Base-by-base conservation (phyloP, 2,797 vertebrate species). In the Ptychobarbus kaznakovi region DNA sequence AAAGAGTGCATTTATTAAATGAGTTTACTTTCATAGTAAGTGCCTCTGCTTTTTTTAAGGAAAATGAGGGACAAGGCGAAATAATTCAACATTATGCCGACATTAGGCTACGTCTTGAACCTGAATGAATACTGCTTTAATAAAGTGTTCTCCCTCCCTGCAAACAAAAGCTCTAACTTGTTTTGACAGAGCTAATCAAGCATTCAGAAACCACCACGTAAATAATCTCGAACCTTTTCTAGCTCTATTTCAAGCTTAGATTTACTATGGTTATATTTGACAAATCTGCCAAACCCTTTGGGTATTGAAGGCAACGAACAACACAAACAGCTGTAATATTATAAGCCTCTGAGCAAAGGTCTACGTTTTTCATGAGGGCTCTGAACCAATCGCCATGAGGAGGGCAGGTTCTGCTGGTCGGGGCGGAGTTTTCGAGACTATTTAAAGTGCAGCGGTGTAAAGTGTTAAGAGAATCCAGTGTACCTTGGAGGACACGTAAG, bases 341-440 rank as follows among this genome's bases (percentile, higher is more conserved):
- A 86, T 92, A 12, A 46, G 65, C 61, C 15, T 25, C 46, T 58
- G 83, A 74, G 82, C 85, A 84, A 68, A 73, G 82, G 84, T 83
- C 61, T 82, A 53, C 84, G 80, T 82, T 83, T 89, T 87, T 87
- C 68, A 90, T 87, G 80, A 82, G 87, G 61, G 80, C 58, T 70
- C 74, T 65, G 58, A 85, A 78, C 91, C 91, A 92, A 92, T 91
- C 87, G 81, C 44, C 65, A 10, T 16, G 0, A 63, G 42, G 75
- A 69, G 92, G 91, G 90, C 89, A 92, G 93, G 83, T 87, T 89
- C 86, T 84, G 65, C 22, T 80, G 78, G 73, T 35, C 1, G 79
- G 92, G 94, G 95, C 92, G 93, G 93, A 92, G 95, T 93, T 95
- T 91, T 89, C 90, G 90, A 25, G 87, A 90, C 91, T 95, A 94